Evolutionary conservation across 1,140 invertebrate species (phyloP), one percentile per base, ranked within the genome.

Genomic region (Drosophila kepulauana): DNA sequence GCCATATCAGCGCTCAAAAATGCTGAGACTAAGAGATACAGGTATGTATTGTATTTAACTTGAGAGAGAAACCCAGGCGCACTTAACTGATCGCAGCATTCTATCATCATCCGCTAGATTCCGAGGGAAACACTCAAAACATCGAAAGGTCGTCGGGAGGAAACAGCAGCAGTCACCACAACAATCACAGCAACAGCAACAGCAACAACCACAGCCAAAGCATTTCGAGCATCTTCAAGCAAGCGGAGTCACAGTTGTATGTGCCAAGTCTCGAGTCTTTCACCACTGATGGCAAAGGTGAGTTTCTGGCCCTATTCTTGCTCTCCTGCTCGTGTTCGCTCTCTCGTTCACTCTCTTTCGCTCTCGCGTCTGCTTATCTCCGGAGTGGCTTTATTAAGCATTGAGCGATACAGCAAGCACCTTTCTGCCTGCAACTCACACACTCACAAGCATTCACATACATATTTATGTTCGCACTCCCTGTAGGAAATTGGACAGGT

Each of bases 281-380:
- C 70, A 95, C 95, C 85, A 96, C 96, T 82, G 95, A 95, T 91
- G 95, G 95, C 79, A 96, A 96, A 94, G 95, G 95, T 96, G 93
- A 94, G 92, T 92, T 86, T 61, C 56, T 62, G 61, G 46, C 59
- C 59, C 43, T 62, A 49, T 35, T 35, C 13, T 49, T 33, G 30
- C 28, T 35, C 54, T 67, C 56, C 49, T 58, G 11, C 16, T 49
- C 33, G 41, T 15, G 63, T 3, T 20, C 38, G 0, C 45, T 62
- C 11, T 61, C 46, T n/a, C 20, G 10, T 16, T 56, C 43, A 20
- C 35, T 57, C 35, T 56, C 52, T 41, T 15, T 4, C 56, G 10
- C 56, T 58, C 51, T 57, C 25, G n/a, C 25, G n/a, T 41, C 16
- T 64, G 46, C 67, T 75, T 65, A 71, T 71, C 54, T 70, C 49